phyloP scores from a whole-genome alignment of 2,888 invertebrate species.

The Drosophila mayaguana region DNA sequence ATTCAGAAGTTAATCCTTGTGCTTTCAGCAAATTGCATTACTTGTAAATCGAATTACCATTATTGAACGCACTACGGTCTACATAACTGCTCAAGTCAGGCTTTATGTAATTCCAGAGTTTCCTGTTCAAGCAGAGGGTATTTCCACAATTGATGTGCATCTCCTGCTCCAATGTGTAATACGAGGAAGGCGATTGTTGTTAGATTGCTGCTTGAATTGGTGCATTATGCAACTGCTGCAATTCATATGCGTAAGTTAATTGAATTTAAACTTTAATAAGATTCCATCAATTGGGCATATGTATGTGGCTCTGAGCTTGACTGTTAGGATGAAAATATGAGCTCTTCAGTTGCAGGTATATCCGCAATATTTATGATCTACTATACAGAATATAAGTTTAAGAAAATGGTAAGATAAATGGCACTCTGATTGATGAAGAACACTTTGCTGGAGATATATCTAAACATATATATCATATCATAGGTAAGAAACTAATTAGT shows the following conservation, averaged over 20 bases:
- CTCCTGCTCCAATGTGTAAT: not conserved
- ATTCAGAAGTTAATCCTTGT: too few relatives aligned
- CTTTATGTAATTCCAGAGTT: not conserved
- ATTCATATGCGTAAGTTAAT: not conserved
- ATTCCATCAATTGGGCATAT: not conserved
- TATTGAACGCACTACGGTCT: too few relatives aligned
- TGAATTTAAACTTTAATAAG: not conserved
- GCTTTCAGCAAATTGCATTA: too few relatives aligned
- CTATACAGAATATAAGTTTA: too few relatives aligned
- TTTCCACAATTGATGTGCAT: not conserved
- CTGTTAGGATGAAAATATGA: too few relatives aligned
- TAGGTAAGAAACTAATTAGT: conserved; percentile 47
- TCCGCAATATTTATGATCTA: too few relatives aligned
- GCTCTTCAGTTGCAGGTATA: too few relatives aligned
- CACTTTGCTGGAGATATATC: not conserved
- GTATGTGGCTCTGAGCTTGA: too few relatives aligned
- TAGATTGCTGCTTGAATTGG: not conserved
- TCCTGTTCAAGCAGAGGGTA: not conserved
- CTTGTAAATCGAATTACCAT: too few relatives aligned
- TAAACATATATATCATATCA: not conserved
- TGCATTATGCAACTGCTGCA: not conserved
- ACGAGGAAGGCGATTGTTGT: not conserved
- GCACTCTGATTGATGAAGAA: too few relatives aligned
- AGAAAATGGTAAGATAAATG: too few relatives aligned
- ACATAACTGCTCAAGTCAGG: not conserved